These are phyloP conservation scores for Trachelus troglodyta DNA, from an alignment of 2,888 invertebrate genomes.

Conservation along the genomic window DNA sequence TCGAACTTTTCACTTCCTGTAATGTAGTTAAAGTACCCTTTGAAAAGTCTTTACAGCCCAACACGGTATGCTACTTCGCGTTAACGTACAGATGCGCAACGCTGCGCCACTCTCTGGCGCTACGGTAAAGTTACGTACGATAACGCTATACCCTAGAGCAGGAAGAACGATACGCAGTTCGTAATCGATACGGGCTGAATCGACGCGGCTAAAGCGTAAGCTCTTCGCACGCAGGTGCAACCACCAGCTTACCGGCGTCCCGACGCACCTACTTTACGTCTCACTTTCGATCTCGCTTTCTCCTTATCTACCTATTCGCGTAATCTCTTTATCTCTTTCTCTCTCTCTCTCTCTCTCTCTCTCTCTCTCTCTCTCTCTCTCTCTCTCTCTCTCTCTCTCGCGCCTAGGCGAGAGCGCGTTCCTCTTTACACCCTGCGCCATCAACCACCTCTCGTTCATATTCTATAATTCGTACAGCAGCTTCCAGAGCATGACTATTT, in stretches of 20 bases:
- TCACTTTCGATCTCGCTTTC: slow-evolving; percentile 11
- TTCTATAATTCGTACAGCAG: background rate
- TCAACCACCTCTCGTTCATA: background rate
- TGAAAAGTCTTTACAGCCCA: background rate
- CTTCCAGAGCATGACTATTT: background rate
- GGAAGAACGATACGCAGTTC: background rate
- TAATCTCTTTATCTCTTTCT: background rate
- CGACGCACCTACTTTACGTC: slow-evolving; percentile 4
- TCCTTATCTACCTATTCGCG: background rate
- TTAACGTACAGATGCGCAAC: background rate
- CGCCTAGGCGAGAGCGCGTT: background rate
- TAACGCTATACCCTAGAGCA: background rate
- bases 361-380: too few species aligned
- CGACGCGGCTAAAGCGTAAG: background rate
- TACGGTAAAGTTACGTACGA: background rate
- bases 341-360: background rate
- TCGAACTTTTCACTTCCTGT: background rate
- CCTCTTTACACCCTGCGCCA: background rate
- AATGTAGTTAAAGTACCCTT: background rate
- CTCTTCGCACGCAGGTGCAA: background rate
- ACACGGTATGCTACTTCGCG: background rate
- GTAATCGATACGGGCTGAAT: background rate
- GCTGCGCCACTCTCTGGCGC: background rate
- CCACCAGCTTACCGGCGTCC: background rate
- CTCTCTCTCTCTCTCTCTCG: too few species aligned